These are phyloP conservation scores for Polydesmus complanatus DNA, from an alignment of 2,888 invertebrate species.

Conservation along the genomic window DNA sequence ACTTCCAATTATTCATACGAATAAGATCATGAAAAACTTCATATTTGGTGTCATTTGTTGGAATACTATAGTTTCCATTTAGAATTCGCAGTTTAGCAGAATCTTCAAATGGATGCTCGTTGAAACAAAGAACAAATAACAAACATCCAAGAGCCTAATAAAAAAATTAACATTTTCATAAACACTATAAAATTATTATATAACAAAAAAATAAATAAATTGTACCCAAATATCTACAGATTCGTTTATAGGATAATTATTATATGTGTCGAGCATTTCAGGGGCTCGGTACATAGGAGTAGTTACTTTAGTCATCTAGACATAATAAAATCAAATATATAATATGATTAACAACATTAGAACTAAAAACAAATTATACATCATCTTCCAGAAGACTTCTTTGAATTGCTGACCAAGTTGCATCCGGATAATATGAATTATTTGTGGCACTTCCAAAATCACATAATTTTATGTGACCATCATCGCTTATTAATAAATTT, in stretches of 20 bases:
- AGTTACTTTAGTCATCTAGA: constrained; percentile 41
- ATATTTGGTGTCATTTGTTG: constrained; percentile 62
- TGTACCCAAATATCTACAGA: constrained; percentile 79
- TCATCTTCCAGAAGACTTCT: constrained; percentile 85
- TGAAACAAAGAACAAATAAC: constrained; percentile 77
- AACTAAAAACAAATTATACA: constrained; percentile 38
- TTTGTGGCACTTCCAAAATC: constrained; percentile 94
- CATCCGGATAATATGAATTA: constrained; percentile 56
- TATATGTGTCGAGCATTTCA: constrained; percentile 97
- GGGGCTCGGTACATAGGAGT: constrained; percentile 84
- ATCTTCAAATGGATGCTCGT: constrained; percentile 95
- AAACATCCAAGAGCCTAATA: constrained; percentile 78
- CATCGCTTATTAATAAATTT: constrained; percentile 75
- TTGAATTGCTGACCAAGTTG: constrained; percentile 83
- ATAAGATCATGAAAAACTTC: constrained; percentile 79
- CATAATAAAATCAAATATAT: constrained; percentile 11
- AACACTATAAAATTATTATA: not conserved
- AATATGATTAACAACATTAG: not conserved
- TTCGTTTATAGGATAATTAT: constrained; percentile 79
- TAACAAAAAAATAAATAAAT: not conserved
- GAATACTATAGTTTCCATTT: constrained; percentile 85
- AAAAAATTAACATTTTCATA: constrained; percentile 34
- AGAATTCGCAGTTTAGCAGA: constrained; percentile 82
- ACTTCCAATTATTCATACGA: constrained; percentile 43
- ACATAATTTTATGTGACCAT: constrained; percentile 81